Base-by-base conservation (phyloP, 2,888 invertebrate species). In the Caenorhabditis drosophilae region DNA sequence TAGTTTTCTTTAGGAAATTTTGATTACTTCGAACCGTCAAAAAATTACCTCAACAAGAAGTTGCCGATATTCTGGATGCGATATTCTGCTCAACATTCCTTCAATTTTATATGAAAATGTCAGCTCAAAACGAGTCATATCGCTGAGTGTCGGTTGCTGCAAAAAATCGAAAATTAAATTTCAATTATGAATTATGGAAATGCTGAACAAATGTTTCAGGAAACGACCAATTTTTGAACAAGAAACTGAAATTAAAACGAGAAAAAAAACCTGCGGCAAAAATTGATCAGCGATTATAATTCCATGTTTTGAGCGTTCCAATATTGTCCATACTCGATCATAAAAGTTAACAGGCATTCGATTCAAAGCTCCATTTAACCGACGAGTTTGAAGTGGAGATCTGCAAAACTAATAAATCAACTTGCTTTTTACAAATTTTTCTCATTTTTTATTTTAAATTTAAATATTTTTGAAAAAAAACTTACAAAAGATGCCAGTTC, bases 71-170 rank as follows among this genome's bases (percentile, higher is more conserved):
- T 89, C 89, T 0, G 90, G 89, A 60, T 88, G 85, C 18, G 86
- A 85, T 60, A 90, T 89, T 67, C 87, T 87, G 81, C 89, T 89
- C 53, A 90, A 85, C 85, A 90, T 89, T 76, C 90, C 90, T 86
- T 98, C 97, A 9, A 98, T 93, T 41, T 93, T 86, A 67, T 96
- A 87, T 22, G 96, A 91, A 87, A 98, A 98, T 70, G 93, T 92
- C 72, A 97, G 87, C 86, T 98, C 98, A 61, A 95, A 94, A 75
- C 93, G 89, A 0, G 95, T 94, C 95, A 98, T 95, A 85, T 93
- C 93, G 18, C 92, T 91, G 40, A 97, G 86, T 0, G 95, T 96
- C 7, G 96, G 95, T 81, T 92, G 90, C 85, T 87, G 79, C 26
- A 83, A 58, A 16, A 22, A 41, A 42, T 25, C n/a, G n/a, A n/a